phyloP scores from a whole-genome alignment of 1,140 invertebrate genomes.

The Lethrus apterus region DNA sequence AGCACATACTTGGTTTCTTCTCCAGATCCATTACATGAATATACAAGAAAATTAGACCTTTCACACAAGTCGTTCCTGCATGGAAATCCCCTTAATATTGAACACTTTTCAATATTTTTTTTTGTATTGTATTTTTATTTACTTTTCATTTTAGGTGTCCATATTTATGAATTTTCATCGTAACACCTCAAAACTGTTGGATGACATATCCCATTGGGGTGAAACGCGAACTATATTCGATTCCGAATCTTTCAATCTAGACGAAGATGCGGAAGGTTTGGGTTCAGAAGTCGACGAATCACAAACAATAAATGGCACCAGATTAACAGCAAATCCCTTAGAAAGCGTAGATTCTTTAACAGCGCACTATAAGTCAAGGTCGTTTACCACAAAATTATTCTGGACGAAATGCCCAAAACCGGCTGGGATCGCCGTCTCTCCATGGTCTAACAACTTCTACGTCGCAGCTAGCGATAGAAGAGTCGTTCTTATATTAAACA shows the following conservation, averaged over 20 bases:
- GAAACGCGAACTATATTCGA: constrained; percentile 46
- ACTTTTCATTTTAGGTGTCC: constrained; percentile 17
- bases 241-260: constrained; percentile 47
- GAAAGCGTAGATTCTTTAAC: constrained; percentile 42
- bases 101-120: not conserved
- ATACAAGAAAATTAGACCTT: no score
- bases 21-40: no score
- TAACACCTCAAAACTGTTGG: constrained; percentile 44
- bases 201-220: constrained; percentile 48
- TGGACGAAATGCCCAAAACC: constrained; percentile 51
- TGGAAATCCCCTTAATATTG: not conserved
- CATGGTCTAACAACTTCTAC: constrained; percentile 51
- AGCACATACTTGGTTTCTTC: no score
- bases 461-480: constrained; percentile 41
- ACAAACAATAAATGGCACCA: constrained; percentile 35
- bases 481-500: constrained; percentile 42
- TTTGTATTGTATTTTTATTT: not conserved
- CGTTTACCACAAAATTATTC: constrained; percentile 44
- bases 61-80: not conserved
- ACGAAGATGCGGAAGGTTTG: constrained; percentile 40
- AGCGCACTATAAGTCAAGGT: constrained; percentile 45
- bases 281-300: constrained; percentile 46
- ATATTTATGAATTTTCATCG: constrained; percentile 45
- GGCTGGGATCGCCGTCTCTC: constrained; percentile 49
- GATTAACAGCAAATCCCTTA: constrained; percentile 40